Evolutionary conservation across 1,140 invertebrate genomes (phyloP).

Genomic region (Dreissena polymorpha): DNA sequence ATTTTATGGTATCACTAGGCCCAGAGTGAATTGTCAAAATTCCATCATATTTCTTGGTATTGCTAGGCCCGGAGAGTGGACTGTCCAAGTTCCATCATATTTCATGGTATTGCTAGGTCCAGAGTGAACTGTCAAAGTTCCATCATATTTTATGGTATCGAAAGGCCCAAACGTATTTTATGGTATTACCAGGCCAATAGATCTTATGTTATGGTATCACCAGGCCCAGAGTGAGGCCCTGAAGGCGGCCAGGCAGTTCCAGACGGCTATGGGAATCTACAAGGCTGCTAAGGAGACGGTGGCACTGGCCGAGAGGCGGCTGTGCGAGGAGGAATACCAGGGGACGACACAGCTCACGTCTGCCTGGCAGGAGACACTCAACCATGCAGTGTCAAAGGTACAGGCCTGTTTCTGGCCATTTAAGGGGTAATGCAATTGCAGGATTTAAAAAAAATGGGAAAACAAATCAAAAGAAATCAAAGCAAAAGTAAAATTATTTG

Average conservation of each 20-base stretch:
- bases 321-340: conserved; percentile 76
- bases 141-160: no score
- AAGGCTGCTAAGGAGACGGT: conserved; percentile 98
- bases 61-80: no score
- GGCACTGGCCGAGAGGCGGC: conserved; percentile 88
- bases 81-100: no score
- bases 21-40: no score
- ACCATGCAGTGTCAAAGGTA: conserved; percentile 95
- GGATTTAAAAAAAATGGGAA: not conserved
- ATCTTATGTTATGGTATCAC: no score
- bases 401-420: conserved; percentile 4
- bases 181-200: no score
- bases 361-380: conserved; percentile 99
- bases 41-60: no score
- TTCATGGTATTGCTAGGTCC: no score
- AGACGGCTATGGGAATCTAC: conserved; percentile 88
- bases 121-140: no score
- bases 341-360: conserved; percentile 88
- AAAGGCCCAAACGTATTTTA: no score
- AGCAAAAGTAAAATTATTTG: not conserved
- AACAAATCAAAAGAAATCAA: not conserved
- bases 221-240: conserved; percentile 90
- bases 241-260: conserved; percentile 93
- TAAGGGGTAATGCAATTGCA: not conserved
- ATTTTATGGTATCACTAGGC: no score